Base-by-base conservation (phyloP, 2,888 invertebrate genomes). In the Adela reaumurella region DNA sequence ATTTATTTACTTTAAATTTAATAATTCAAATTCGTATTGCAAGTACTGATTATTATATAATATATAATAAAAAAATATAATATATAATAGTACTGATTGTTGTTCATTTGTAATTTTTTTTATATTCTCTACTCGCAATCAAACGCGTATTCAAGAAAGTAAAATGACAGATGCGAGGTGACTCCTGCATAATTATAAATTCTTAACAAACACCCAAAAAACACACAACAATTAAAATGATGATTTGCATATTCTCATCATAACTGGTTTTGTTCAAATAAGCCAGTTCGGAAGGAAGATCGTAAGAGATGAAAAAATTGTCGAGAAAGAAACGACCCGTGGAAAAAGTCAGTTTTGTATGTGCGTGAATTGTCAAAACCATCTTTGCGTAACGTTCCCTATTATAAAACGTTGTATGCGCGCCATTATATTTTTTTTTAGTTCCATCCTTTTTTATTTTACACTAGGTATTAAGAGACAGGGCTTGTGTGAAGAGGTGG, bases 131-230 rank as follows among this genome's bases (percentile, higher is more conserved):
- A n/a, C n/a, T n/a, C n/a, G n/a, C n/a, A n/a, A n/a, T n/a, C n/a
- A n/a, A n/a, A n/a, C n/a, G n/a, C n/a, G n/a, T n/a, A n/a, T 14
- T 35, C 35, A 8, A 35, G 11, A 14, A 35, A 8, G n/a, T 35
- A 14, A 68, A 68, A 74, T 74, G 74, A 74, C 77, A 77, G 77
- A 77, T 76, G 77, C 69, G 62, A 69, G 73, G 73, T 65, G 47
- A 6, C 20, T 47, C 50, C 46, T 11, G 35, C 35, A 35, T 35
- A 35, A 35, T 35, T 35, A 35, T 8, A 35, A 35, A 11, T 35
- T 35, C 35, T 14, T 14, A 35, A 3, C 57, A 61, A 58, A 54
- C 56, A 55, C 53, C 62, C 67, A 53, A 57, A 68, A 67, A 62
- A 57, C 19, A 43, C 28, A 43, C 45, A 43, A 74, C 71, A 73